Percentiles rank a stretch among this genome's conserved stretches.
These are phyloP conservation scores for Thecocarcelia acutangulata DNA, from an alignment of 2,888 invertebrate genomes.

Conservation along the genomic window DNA sequence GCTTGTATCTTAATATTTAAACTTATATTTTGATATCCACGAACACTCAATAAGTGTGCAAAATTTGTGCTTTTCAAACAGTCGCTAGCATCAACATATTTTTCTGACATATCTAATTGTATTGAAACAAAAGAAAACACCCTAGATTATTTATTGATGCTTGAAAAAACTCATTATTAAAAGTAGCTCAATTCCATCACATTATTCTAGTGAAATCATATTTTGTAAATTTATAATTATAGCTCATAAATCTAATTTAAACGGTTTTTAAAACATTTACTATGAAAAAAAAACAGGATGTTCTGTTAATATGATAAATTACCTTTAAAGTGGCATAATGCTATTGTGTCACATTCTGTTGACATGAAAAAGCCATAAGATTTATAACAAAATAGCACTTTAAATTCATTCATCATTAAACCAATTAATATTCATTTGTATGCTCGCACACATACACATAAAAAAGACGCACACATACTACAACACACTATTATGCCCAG, in stretches of 20 bases:
- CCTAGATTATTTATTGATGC: too few species aligned
- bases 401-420: constrained; percentile 30
- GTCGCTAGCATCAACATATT: too few species aligned
- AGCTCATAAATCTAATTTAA: constrained; percentile 20
- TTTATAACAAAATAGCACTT: not conserved
- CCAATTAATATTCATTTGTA: not conserved
- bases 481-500: not conserved
- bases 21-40: too few species aligned
- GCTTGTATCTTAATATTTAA: too few species aligned
- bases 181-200: too few species aligned
- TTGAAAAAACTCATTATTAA: too few species aligned
- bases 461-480: not conserved
- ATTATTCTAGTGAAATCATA: too few species aligned
- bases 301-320: constrained; percentile 28
- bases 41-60: too few species aligned
- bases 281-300: not conserved
- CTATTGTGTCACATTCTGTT: constrained; percentile 1
- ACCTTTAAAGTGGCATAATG: constrained; percentile 30
- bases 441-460: not conserved
- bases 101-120: too few species aligned
- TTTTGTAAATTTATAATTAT: not conserved
- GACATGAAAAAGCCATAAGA: not conserved
- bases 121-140: too few species aligned
- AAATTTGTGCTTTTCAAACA: too few species aligned
- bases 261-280: constrained; percentile 1